phyloP scores from a whole-genome alignment of 2,113 vertebrate species.

The Arothron firmamentum region DNA sequence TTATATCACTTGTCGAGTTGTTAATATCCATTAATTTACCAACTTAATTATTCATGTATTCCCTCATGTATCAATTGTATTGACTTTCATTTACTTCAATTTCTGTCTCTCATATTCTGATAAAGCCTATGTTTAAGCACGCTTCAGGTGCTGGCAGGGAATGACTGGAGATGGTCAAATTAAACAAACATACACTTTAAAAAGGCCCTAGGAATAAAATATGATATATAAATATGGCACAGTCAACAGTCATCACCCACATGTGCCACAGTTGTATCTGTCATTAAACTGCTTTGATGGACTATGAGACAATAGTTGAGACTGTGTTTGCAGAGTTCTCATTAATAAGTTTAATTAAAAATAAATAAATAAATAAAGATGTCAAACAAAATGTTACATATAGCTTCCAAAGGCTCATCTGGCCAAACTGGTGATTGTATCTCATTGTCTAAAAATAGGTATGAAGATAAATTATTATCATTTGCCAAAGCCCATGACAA shows the following conservation, averaged over 20 bases:
- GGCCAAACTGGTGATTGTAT: constrained; percentile 95
- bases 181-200: no score
- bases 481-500: constrained; percentile 99
- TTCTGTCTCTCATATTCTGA: not conserved
- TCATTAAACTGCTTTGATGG: constrained; percentile 35
- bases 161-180: not conserved
- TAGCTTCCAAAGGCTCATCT: constrained; percentile 91
- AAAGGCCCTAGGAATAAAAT: not conserved
- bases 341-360: constrained; percentile 71
- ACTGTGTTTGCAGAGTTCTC: constrained; percentile 53
- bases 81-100: not conserved
- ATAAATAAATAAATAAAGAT: not conserved
- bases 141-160: not conserved
- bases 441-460: constrained; percentile 99
- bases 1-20: constrained; percentile 6
- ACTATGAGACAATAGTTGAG: constrained; percentile 38
- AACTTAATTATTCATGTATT: not conserved
- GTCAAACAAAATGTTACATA: constrained; percentile 72
- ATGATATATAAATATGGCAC: not conserved
- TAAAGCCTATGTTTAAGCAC: not conserved
- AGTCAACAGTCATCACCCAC: constrained; percentile 1
- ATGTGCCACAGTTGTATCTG: constrained; percentile 32
- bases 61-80: not conserved
- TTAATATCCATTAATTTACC: not conserved
- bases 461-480: constrained; percentile 99